Evolutionary conservation across 1,140 invertebrate genomes (phyloP).

Genomic region (Meloidogyne hapla): DNA sequence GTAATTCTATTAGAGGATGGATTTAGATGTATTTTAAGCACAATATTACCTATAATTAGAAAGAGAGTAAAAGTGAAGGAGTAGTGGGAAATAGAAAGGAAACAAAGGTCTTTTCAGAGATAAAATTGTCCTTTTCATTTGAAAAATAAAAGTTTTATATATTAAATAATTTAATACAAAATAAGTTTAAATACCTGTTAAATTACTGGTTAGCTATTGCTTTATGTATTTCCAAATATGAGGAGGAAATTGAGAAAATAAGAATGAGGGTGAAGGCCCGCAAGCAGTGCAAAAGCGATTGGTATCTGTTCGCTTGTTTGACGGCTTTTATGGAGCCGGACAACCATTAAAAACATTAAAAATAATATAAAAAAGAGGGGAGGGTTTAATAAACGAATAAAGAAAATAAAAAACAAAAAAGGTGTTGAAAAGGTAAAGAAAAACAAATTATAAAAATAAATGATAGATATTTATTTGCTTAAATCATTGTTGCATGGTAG

Average conservation of each 20-base stretch:
- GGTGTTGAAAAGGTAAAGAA: background rate
- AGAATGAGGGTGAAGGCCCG: background rate
- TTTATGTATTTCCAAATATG: no score
- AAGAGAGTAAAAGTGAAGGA: no score
- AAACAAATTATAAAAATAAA: background rate
- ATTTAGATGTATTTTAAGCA: no score
- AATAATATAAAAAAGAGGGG: background rate
- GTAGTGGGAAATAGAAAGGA: no score
- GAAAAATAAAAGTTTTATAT: no score
- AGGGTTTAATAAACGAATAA: background rate
- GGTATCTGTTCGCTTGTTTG: background rate
- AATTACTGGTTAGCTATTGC: no score
- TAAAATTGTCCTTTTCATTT: no score
- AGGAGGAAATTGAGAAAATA: background rate
- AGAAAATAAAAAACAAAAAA: background rate
- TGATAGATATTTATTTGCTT: background rate
- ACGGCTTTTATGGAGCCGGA: background rate
- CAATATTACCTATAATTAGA: no score
- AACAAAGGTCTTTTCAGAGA: no score
- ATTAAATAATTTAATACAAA: no score
- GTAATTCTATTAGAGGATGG: no score
- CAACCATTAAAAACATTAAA: background rate
- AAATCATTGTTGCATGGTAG: slow-evolving; percentile 5
- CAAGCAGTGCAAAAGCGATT: background rate
- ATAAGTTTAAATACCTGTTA: no score